Base-by-base conservation (phyloP, 1,140 invertebrate species). In the Drosophila mauritiana region DNA sequence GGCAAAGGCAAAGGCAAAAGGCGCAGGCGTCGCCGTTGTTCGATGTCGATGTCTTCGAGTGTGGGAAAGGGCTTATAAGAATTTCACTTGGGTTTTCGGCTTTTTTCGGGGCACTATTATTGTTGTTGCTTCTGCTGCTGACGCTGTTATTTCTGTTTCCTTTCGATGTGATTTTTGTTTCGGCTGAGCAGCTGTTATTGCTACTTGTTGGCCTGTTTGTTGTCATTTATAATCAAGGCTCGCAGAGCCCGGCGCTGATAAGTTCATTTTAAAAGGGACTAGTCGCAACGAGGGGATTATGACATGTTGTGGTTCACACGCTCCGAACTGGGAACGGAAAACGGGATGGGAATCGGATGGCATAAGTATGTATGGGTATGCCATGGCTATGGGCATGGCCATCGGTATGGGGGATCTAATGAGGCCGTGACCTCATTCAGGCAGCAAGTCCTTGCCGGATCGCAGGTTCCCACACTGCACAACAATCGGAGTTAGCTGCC, bases 11-110 rank as follows among this genome's bases (percentile, higher is more conserved):
- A 17, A 51, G 46, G 58, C 59, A 62, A 62, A 43, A 69, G 67
- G 84, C 84, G 83, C 83, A 83, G 83, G 79, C 84, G 83, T 73
- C 68, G 74, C 61, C 53, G 59, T 15, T 65, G 63, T 65, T 67
- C 51, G 34, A 57, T 67, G 53, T 75, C 61, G 70, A 55, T 54
- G 69, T 74, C 70, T 74, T 51, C 73, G 72, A 89, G 84, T 89
- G 84, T 89, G 84, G 84, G 84, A 89, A 89, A 89, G 84, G 84
- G 84, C 84, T 89, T 89, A 89, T 89, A 89, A 89, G 84, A 89
- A 89, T 89, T 89, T 89, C 84, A 89, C 84, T 90, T 80, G 85
- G 85, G 39, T 84, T 86, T 80, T 81, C 74, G 79, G 78, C 52
- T 76, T 79, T 81, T 68, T 84, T 76, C 48, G 48, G 77, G 81